Percentiles rank a stretch among this genome's conserved stretches.
Evolutionary conservation across 2,888 invertebrate species (phyloP).

Genomic region (Drosophila mulleri): DNA sequence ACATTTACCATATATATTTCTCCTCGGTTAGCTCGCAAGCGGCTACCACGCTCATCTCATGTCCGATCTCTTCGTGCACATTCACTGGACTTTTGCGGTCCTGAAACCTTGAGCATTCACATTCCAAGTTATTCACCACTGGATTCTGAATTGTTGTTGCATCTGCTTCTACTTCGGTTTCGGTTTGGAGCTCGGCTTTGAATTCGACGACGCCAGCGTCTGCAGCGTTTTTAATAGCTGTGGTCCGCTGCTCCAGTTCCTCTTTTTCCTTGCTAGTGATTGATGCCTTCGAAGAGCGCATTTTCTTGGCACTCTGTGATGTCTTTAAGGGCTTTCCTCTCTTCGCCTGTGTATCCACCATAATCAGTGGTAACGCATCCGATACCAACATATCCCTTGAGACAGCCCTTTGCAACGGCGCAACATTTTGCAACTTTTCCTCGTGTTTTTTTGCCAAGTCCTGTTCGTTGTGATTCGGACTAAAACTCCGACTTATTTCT

Average conservation of each 20-base stretch:
- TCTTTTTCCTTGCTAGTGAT: neutral
- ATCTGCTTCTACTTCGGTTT: too few species aligned
- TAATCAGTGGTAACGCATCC: conserved; percentile 20
- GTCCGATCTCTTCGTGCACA: neutral
- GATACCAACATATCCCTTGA: neutral
- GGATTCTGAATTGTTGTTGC: neutral
- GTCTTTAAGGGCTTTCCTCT: too few species aligned
- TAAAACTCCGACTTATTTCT: neutral
- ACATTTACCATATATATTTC: conserved; percentile 56
- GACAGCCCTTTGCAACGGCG: too few species aligned
- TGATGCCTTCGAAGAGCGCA: neutral
- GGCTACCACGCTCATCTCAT: conserved; percentile 20
- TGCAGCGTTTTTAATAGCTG: neutral
- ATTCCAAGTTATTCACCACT: neutral
- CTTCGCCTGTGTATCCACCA: conserved; percentile 17
- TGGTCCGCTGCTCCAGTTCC: neutral
- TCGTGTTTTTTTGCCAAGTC: neutral
- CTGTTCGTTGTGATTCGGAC: neutral
- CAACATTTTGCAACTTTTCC: neutral
- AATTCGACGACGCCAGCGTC: neutral
- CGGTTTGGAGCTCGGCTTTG: neutral
- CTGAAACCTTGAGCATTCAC: conserved; percentile 21
- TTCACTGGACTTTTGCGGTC: neutral
- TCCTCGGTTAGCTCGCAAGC: conserved; percentile 63
- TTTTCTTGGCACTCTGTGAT: neutral